Conservation (phyloP, 2,888 invertebrate species). For the Merodon equestris region DNA sequence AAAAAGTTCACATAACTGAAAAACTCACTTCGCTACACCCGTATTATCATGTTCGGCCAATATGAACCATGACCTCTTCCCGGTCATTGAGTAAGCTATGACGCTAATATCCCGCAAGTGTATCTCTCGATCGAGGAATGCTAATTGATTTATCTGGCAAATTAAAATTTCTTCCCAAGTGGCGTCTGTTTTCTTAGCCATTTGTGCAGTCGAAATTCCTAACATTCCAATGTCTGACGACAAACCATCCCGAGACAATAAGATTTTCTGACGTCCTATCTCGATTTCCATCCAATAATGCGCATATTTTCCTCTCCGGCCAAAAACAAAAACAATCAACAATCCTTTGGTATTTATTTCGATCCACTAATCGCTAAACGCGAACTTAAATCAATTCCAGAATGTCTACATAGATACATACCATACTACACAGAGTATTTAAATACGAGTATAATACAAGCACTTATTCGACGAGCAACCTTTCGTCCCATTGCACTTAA, state of each 20-base stretch:
- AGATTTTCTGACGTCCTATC: constrained; percentile 58
- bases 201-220: constrained; percentile 23
- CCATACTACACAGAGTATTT: constrained; percentile 19
- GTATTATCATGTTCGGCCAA: too few species aligned
- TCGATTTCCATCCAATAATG: constrained; percentile 47
- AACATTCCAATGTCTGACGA: constrained; percentile 54
- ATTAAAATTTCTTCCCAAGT: constrained; percentile 59
- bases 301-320: constrained; percentile 42
- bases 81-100: background rate
- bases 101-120: too few species aligned
- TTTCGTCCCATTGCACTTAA: constrained; percentile 19
- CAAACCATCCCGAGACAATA: constrained; percentile 44
- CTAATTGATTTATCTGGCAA: constrained; percentile 48
- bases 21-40: too few species aligned
- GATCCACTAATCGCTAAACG: constrained; percentile 23
- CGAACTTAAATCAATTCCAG: constrained; percentile 4
- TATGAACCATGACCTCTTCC: too few species aligned
- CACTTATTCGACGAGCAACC: constrained; percentile 34
- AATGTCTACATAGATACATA: constrained; percentile 29
- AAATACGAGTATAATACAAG: too few species aligned
- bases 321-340: constrained; percentile 20
- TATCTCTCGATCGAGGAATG: too few species aligned
- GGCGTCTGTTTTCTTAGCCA: constrained; percentile 49
- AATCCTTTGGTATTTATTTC: constrained; percentile 41
- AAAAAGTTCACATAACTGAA: too few species aligned